A percentile compares a stretch with the other conserved stretches of the same genome.
These are phyloP conservation scores for Kryphioiulus occultus DNA, from an alignment of 2,888 invertebrate genomes.

Conservation along the genomic window DNA sequence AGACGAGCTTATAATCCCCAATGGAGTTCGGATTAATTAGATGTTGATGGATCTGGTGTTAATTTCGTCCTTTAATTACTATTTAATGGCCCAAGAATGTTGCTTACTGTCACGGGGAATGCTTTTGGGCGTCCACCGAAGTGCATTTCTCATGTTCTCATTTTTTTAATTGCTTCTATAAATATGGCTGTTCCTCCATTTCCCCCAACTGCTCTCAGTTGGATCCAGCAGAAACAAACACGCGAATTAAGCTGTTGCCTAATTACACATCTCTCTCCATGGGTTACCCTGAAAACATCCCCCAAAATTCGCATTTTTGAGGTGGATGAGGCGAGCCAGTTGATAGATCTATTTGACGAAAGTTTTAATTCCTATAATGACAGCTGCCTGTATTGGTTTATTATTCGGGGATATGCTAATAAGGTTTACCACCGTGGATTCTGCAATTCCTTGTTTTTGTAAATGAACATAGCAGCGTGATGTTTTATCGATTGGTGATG, in stretches of 20 bases:
- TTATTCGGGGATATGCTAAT: background rate
- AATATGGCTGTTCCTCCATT: background rate
- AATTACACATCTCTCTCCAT: background rate
- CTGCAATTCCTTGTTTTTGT: background rate
- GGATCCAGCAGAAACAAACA: slow-evolving; percentile 18
- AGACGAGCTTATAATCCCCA: slow-evolving; percentile 35
- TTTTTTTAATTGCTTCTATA: slow-evolving; percentile 25
- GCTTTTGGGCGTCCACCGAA: slow-evolving; percentile 35
- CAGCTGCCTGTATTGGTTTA: slow-evolving; percentile 19
- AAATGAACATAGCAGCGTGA: background rate
- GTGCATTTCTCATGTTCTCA: slow-evolving; percentile 30
- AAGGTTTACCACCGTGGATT: background rate
- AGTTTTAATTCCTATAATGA: slow-evolving; percentile 7
- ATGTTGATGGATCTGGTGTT: slow-evolving; percentile 35
- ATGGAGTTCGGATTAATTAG: slow-evolving; percentile 35
- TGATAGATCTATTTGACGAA: slow-evolving; percentile 2
- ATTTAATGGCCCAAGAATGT: slow-evolving; percentile 16
- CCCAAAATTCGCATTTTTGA: background rate
- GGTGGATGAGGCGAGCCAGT: background rate
- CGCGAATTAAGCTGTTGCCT: slow-evolving; percentile 16
- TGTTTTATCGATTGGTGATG: background rate
- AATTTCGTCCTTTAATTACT: slow-evolving; percentile 35
- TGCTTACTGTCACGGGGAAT: slow-evolving; percentile 30
- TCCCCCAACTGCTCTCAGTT: background rate
- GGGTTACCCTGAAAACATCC: background rate